Evolutionary conservation across 2,797 vertebrate genomes (phyloP).

Genomic region (Pseudomugil tenellus): DNA sequence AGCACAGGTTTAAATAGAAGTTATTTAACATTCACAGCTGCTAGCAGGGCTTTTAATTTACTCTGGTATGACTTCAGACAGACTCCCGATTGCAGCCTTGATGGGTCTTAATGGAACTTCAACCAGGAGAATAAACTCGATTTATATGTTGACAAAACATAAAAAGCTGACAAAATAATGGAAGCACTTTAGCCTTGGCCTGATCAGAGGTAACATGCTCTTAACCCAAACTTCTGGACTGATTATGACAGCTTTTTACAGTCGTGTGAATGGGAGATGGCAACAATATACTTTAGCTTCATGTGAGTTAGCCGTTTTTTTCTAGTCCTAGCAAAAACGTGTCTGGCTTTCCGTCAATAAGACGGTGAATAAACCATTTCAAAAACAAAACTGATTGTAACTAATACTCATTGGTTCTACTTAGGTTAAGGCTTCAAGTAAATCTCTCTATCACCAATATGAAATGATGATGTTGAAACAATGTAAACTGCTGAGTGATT

Average conservation of each 20-base stretch:
- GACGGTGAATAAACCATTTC: too few relatives aligned
- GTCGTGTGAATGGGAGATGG: too few relatives aligned
- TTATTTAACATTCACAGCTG: constrained; percentile 64
- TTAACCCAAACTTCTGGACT: constrained; percentile 15
- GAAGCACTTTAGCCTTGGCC: constrained; percentile 22
- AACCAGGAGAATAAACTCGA: constrained; percentile 46
- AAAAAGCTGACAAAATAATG: constrained; percentile 53
- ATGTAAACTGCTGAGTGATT: neutral
- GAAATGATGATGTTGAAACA: neutral
- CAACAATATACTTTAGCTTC: too few relatives aligned
- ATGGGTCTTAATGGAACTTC: constrained; percentile 63
- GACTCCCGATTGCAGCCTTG: constrained; percentile 57
- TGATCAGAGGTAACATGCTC: constrained; percentile 26
- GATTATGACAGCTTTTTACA: too few relatives aligned
- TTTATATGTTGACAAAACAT: constrained; percentile 67
- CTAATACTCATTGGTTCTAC: neutral
- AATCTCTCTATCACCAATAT: neutral
- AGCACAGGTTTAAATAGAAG: constrained; percentile 63
- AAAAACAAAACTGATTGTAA: neutral
- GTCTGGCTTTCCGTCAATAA: too few relatives aligned
- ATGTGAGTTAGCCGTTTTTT: too few relatives aligned
- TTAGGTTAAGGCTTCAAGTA: neutral
- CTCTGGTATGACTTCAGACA: constrained; percentile 65
- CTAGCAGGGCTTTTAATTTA: constrained; percentile 65
- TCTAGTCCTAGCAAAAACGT: too few relatives aligned